These are phyloP conservation scores for Plecturocebus donacophilus DNA, from an alignment of 2,113 vertebrate genomes.

Conservation along the genomic window DNA sequence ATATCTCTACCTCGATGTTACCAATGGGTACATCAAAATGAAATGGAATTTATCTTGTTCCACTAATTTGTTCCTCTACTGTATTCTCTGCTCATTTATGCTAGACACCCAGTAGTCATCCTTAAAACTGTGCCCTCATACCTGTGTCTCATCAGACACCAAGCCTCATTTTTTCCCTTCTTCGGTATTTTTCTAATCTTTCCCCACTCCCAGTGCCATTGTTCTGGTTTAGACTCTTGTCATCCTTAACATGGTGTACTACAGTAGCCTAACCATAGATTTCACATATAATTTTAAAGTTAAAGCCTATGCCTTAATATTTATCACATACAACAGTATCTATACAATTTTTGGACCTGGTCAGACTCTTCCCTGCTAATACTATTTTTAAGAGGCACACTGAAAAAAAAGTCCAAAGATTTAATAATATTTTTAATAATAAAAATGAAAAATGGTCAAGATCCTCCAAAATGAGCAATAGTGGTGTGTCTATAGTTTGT, in stretches of 20 bases:
- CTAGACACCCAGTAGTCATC: background rate
- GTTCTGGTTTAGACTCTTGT: background rate
- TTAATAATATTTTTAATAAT: constrained; percentile 1
- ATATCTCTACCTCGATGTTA: background rate
- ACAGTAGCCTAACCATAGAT: background rate
- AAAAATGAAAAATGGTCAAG: background rate
- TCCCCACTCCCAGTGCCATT: background rate
- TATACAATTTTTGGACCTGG: background rate
- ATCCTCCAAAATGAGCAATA: background rate
- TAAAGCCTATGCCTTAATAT: background rate
- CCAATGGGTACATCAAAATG: background rate
- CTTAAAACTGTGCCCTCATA: background rate
- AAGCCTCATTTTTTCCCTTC: background rate
- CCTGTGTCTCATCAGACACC: background rate
- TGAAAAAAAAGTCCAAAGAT: background rate
- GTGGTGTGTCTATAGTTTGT: background rate
- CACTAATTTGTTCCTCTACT: background rate
- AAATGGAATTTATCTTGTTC: background rate
- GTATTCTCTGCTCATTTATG: background rate
- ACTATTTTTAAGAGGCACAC: constrained; percentile 25
- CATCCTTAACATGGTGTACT: background rate
- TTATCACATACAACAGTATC: background rate
- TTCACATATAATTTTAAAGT: constrained; percentile 28
- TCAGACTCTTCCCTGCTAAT: background rate
- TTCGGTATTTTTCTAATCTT: background rate